phyloP scores from a whole-genome alignment of 2,888 invertebrate genomes.

The Sinhomidia bicolor region DNA sequence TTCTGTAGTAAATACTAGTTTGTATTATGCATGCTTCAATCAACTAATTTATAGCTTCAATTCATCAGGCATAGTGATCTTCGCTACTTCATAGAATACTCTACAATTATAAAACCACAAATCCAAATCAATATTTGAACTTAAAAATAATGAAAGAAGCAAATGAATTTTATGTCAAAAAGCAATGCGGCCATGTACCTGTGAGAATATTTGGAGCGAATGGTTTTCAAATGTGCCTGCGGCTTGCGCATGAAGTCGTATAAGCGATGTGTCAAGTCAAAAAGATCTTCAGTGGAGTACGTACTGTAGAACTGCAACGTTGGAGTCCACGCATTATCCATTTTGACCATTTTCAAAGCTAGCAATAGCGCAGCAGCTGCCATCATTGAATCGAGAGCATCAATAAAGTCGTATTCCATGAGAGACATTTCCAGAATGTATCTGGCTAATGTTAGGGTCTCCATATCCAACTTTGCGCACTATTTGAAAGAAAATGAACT shows the following conservation, averaged over 20 bases:
- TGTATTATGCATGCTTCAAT: neutral
- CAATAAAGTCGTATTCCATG: slow-evolving; percentile 93
- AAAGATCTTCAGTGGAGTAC: slow-evolving; percentile 89
- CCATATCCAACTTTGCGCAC: slow-evolving; percentile 94
- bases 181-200: slow-evolving; percentile 84
- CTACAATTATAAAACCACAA: slow-evolving; percentile 81
- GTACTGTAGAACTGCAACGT: slow-evolving; percentile 91
- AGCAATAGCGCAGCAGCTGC: slow-evolving; percentile 94
- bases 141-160: no score
- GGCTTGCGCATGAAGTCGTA: slow-evolving; percentile 90
- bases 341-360: slow-evolving; percentile 92
- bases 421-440: slow-evolving; percentile 96
- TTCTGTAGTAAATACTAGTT: neutral
- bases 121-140: slow-evolving; percentile 14
- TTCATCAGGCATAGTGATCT: slow-evolving; percentile 84
- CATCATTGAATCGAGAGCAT: slow-evolving; percentile 92
- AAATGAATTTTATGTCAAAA: neutral
- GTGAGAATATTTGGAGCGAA: slow-evolving; percentile 96
- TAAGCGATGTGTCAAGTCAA: slow-evolving; percentile 87
- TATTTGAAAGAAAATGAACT: slow-evolving; percentile 81
- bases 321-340: slow-evolving; percentile 87
- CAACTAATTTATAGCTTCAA: slow-evolving; percentile 76
- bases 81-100: slow-evolving; percentile 96
- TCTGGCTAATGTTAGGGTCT: slow-evolving; percentile 94
- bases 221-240: slow-evolving; percentile 91